phyloP scores from a whole-genome alignment of 2,113 vertebrate species.

The Myiozetetes cayanensis region DNA sequence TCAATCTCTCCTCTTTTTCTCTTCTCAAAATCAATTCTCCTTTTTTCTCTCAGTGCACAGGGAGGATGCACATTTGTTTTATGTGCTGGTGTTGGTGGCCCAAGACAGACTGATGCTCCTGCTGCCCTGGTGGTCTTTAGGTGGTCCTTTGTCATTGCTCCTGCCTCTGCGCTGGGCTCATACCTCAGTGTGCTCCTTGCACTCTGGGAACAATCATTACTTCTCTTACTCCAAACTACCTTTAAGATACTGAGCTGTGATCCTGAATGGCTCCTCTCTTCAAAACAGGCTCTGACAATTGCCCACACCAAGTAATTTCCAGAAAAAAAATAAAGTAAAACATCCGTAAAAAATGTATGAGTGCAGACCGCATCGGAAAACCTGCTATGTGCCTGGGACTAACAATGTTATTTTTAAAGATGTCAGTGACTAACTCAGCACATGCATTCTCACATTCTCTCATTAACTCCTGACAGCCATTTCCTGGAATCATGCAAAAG shows the following conservation, averaged over 20 bases:
- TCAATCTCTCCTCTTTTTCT: background rate
- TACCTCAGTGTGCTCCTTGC: background rate
- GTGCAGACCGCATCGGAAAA: background rate
- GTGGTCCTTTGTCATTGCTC: background rate
- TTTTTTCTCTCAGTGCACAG: background rate
- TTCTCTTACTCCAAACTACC: background rate
- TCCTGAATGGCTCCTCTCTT: background rate
- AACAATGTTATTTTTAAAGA: constrained; percentile 39
- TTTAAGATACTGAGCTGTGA: background rate
- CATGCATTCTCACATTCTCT: constrained; percentile 27
- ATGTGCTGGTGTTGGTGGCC: background rate
- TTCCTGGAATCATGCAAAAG: background rate
- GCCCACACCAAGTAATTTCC: background rate
- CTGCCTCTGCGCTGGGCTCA: background rate
- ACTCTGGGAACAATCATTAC: background rate
- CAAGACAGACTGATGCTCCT: background rate
- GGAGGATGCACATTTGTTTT: background rate
- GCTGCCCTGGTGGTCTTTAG: background rate
- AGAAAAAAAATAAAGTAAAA: background rate
- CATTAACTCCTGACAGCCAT: constrained; percentile 9
- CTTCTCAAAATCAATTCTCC: background rate
- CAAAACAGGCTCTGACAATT: background rate
- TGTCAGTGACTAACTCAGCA: constrained; percentile 29
- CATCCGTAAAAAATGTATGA: background rate
- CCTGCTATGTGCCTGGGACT: background rate